Evolutionary conservation across 2,888 invertebrate genomes (phyloP).

Genomic region (Hydrotaea diabolus): DNA sequence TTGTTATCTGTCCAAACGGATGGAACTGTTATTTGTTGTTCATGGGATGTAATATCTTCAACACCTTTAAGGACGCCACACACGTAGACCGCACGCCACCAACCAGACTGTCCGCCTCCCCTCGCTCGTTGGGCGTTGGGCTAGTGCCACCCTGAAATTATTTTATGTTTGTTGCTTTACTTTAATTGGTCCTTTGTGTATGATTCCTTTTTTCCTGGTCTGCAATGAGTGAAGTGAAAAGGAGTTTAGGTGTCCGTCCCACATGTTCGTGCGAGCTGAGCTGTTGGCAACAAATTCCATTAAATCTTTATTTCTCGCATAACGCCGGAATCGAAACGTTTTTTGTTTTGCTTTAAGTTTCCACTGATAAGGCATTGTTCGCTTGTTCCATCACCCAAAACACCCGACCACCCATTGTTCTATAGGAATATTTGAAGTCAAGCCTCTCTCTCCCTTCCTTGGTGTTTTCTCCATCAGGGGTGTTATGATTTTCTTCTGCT

Average conservation of each 20-base stretch:
- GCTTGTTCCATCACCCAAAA: neutral
- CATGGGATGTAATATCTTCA: conserved; percentile 50
- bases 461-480: neutral
- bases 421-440: too few species aligned
- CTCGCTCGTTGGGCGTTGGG: neutral
- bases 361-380: neutral
- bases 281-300: conserved; percentile 1
- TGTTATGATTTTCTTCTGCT: neutral
- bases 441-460: neutral
- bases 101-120: neutral
- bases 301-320: conserved; percentile 32
- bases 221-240: neutral
- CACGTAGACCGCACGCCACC: neutral
- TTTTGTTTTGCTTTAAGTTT: neutral
- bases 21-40: conserved; percentile 45
- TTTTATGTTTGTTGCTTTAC: conserved; percentile 58
- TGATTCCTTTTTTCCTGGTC: conserved; percentile 29
- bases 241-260: conserved; percentile 1
- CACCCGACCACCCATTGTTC: neutral
- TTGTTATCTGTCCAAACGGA: conserved; percentile 40
- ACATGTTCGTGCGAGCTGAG: conserved; percentile 26
- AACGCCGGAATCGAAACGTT: conserved; percentile 18
- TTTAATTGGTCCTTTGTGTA: conserved; percentile 68
- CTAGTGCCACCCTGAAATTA: conserved; percentile 31
- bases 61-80: conserved; percentile 20